These are phyloP conservation scores for Littorina saxatilis DNA, from an alignment of 1,140 invertebrate species.

Conservation along the genomic window DNA sequence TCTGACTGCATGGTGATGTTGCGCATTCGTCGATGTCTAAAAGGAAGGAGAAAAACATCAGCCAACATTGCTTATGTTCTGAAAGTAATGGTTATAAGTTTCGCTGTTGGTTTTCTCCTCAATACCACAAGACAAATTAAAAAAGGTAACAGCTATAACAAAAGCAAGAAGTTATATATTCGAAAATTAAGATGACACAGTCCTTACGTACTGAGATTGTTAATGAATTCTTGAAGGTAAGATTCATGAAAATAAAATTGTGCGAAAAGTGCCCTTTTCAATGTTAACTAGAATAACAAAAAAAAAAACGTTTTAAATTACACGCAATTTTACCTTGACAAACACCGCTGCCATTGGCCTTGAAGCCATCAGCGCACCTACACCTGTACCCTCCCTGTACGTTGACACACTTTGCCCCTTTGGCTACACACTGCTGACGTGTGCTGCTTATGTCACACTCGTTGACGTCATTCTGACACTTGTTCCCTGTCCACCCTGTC, in stretches of 20 bases:
- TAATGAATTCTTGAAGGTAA: no score
- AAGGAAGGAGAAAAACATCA: neutral
- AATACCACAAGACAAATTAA: neutral
- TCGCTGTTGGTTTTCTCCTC: neutral
- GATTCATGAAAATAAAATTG: no score
- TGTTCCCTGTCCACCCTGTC: constrained; percentile 43
- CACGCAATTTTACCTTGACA: constrained; percentile 8
- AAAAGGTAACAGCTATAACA: neutral
- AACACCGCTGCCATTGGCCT: neutral
- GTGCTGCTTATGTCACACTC: constrained; percentile 40
- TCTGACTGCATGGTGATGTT: constrained; percentile 21
- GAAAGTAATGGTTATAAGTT: neutral
- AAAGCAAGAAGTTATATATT: neutral
- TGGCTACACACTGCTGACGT: neutral
- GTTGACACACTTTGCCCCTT: neutral
- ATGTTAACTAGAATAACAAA: no score
- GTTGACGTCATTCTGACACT: constrained; percentile 47
- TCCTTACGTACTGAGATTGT: no score
- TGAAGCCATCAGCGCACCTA: constrained; percentile 24
- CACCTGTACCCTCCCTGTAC: constrained; percentile 18
- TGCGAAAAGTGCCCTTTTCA: no score
- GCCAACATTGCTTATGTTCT: neutral
- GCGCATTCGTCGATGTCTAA: constrained; percentile 12
- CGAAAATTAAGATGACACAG: no score
- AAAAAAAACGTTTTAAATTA: no score